phyloP scores from a whole-genome alignment of 1,140 invertebrate genomes.

The Cephus cinctus region DNA sequence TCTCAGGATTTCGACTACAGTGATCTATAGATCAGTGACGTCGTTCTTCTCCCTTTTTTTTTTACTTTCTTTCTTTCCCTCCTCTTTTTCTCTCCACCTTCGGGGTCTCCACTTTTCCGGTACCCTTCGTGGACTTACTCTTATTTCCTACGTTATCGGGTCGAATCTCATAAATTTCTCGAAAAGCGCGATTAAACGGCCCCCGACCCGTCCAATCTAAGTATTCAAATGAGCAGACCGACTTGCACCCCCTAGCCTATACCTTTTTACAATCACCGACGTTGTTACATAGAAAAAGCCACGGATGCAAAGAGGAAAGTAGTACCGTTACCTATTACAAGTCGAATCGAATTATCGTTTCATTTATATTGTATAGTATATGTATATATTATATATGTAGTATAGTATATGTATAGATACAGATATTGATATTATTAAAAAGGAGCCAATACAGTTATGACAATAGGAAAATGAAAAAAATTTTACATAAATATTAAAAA shows the following conservation, averaged over 20 bases:
- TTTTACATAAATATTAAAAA: too few relatives aligned
- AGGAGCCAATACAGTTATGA: too few relatives aligned
- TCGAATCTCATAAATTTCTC: constrained; percentile 55
- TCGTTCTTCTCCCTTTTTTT: constrained; percentile 1
- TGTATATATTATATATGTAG: too few relatives aligned
- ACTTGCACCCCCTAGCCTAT: constrained; percentile 26
- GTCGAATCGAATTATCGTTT: too few relatives aligned
- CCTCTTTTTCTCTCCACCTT: constrained; percentile 1
- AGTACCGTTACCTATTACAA: too few relatives aligned
- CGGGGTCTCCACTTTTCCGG: background rate
- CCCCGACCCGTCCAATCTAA: constrained; percentile 54
- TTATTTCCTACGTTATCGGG: constrained; percentile 49
- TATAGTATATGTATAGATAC: too few relatives aligned
- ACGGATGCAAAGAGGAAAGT: too few relatives aligned
- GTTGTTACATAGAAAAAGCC: constrained; percentile 10
- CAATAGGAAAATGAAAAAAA: too few relatives aligned
- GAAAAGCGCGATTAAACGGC: constrained; percentile 54
- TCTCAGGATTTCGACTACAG: too few relatives aligned
- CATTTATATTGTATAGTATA: too few relatives aligned
- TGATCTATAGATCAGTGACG: too few relatives aligned
- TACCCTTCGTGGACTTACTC: constrained; percentile 31
- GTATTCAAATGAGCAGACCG: constrained; percentile 55
- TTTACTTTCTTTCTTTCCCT: constrained; percentile 13
- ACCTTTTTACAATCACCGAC: constrained; percentile 37
- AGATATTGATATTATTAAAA: too few relatives aligned